phyloP scores from a whole-genome alignment of 30 jellyfish, hydroid and myxozoan species.

The Turritopsis dohrnii region DNA sequence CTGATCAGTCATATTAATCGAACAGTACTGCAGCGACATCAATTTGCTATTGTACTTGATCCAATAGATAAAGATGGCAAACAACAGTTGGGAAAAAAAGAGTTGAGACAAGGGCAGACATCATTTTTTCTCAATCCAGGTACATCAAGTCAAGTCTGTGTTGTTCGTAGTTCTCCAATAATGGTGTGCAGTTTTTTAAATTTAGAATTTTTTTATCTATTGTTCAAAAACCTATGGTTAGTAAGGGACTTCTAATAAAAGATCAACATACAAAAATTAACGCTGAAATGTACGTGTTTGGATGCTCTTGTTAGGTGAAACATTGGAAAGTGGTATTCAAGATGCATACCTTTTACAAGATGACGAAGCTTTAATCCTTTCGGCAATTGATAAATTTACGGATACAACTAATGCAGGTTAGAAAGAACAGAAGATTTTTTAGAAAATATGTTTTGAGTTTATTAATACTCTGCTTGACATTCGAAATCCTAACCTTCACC shows the following conservation, averaged over 20 bases:
- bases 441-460: background rate
- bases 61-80: constrained; percentile 85
- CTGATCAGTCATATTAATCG: background rate
- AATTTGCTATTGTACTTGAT: constrained; percentile 69
- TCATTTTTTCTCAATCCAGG: constrained; percentile 91
- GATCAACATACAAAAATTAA: too few relatives aligned
- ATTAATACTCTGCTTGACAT: background rate
- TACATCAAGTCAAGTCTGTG: background rate
- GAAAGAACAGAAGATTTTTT: background rate
- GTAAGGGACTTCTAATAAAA: too few relatives aligned
- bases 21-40: constrained; percentile 73
- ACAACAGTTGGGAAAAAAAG: constrained; percentile 81
- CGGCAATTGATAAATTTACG: constrained; percentile 55
- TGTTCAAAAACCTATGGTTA: too few relatives aligned
- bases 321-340: constrained; percentile 63
- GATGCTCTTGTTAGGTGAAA: constrained; percentile 47
- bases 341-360: constrained; percentile 61
- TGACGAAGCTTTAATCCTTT: constrained; percentile 76
- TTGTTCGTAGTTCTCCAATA: too few relatives aligned
- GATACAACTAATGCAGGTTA: constrained; percentile 40
- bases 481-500: too few relatives aligned
- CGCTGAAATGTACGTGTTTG: background rate
- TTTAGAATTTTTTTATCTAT: too few relatives aligned
- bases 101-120: constrained; percentile 60
- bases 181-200: too few relatives aligned